A percentile compares a stretch with the other conserved stretches of the same genome.
phyloP scores from a whole-genome alignment of 2,888 invertebrate species.

The Scaptomyza reducta region DNA sequence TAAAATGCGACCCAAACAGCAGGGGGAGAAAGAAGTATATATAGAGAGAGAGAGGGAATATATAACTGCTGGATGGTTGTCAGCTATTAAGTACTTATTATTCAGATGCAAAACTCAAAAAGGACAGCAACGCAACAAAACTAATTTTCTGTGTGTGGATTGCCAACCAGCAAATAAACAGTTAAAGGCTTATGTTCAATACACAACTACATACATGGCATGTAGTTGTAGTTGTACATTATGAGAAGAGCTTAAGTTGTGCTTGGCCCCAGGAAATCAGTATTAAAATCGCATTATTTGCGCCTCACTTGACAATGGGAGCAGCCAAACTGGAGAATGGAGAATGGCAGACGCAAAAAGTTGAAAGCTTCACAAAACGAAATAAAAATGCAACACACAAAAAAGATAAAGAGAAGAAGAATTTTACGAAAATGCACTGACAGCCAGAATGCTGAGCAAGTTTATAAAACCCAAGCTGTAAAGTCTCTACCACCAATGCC shows the following conservation, averaged over 20 bases:
- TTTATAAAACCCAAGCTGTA: slow-evolving; percentile 50
- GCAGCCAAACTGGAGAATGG: slow-evolving; percentile 21
- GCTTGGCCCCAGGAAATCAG: slow-evolving; percentile 58
- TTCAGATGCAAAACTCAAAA: slow-evolving; percentile 11
- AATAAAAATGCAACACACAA: slow-evolving; percentile 2
- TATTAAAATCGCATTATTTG: slow-evolving; percentile 76
- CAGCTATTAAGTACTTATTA: slow-evolving; percentile 42
- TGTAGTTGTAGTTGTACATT: slow-evolving; percentile 31
- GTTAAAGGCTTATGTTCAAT: slow-evolving; percentile 64
- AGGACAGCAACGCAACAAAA: not conserved
- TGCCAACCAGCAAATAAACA: slow-evolving; percentile 51
- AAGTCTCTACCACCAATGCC: not conserved
- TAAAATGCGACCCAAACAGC: slow-evolving; percentile 26
- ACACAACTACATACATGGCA: slow-evolving; percentile 22
- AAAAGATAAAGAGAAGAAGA: slow-evolving; percentile 35
- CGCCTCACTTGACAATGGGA: slow-evolving; percentile 71
- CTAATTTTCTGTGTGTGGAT: slow-evolving; percentile 16
- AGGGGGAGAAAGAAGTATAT: not conserved
- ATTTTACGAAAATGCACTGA: slow-evolving; percentile 64
- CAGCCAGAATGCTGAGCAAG: slow-evolving; percentile 68
- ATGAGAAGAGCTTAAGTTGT: slow-evolving; percentile 25
- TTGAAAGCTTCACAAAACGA: slow-evolving; percentile 23
- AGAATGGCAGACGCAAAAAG: slow-evolving; percentile 12
- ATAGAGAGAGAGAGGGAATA: not conserved
- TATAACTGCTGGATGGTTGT: slow-evolving; percentile 26